phyloP scores from a whole-genome alignment of 2,888 invertebrate species.

The Chaitophorus viminalis region DNA sequence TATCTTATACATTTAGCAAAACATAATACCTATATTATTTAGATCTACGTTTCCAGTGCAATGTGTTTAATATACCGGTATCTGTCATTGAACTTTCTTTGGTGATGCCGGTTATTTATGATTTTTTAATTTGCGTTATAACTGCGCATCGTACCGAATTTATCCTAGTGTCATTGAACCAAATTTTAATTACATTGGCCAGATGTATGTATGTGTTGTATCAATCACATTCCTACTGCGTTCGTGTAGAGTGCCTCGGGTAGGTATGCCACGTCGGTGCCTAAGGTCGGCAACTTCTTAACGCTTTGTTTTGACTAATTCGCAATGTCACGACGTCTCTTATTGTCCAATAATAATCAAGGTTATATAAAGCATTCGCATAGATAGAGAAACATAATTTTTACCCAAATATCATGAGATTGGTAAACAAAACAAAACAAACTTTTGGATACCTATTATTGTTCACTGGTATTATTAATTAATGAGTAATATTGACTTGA shows the following conservation, averaged over 20 bases:
- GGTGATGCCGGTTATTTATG: conserved; percentile 7
- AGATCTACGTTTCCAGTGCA: neutral
- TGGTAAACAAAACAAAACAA: conserved; percentile 19
- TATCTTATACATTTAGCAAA: neutral
- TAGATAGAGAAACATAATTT: neutral
- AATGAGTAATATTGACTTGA: neutral
- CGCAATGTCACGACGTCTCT: conserved; percentile 56
- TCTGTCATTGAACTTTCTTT: conserved; percentile 31
- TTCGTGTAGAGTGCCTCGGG: conserved; percentile 12
- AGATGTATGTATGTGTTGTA: conserved; percentile 25
- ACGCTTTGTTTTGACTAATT: conserved; percentile 60
- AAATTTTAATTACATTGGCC: conserved; percentile 46
- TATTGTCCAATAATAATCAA: conserved; percentile 52
- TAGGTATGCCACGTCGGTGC: conserved; percentile 30
- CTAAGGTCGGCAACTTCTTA: conserved; percentile 60
- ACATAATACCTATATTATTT: neutral
- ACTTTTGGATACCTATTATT: neutral
- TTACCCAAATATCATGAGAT: neutral
- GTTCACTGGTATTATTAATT: neutral
- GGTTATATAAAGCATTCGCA: neutral
- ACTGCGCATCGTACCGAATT: conserved; percentile 31
- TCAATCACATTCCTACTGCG: conserved; percentile 35
- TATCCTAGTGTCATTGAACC: conserved; percentile 54
- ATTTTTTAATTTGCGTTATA: conserved; percentile 31
- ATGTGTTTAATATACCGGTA: neutral